A percentile compares a stretch with the other conserved stretches of the same genome.
phyloP scores from a whole-genome alignment of 2,797 vertebrate species.

The Ibycter americanus region DNA sequence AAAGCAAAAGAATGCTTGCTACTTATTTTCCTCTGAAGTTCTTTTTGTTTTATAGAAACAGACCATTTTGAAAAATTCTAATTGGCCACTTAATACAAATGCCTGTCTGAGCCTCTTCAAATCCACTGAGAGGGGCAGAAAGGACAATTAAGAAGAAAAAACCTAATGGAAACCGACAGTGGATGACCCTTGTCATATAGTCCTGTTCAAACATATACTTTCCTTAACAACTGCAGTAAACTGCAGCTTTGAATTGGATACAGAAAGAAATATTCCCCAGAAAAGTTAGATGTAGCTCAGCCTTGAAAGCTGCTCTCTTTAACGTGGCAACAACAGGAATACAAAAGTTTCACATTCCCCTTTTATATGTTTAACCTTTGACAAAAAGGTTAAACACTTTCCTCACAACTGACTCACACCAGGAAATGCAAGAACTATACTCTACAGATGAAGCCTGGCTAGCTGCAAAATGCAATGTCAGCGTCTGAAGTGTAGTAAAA shows the following conservation, averaged over 20 bases:
- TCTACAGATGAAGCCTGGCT: constrained; percentile 46
- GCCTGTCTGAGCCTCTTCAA: background rate
- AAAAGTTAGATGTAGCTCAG: constrained; percentile 8
- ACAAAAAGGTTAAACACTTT: constrained; percentile 65
- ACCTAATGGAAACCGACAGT: background rate
- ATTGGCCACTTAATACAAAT: background rate
- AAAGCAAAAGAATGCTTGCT: background rate
- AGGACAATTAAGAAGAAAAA: background rate
- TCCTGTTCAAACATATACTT: background rate
- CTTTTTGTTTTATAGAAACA: background rate
- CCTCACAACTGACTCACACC: constrained; percentile 62
- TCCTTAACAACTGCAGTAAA: constrained; percentile 8
- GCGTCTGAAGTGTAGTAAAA: background rate
- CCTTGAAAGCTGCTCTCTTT: background rate
- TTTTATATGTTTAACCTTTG: constrained; percentile 74
- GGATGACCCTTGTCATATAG: background rate
- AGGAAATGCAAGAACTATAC: constrained; percentile 49
- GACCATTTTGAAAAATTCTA: background rate
- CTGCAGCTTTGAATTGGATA: background rate
- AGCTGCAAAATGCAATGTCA: constrained; percentile 35
- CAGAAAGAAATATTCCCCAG: background rate
- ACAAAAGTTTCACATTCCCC: constrained; percentile 41
- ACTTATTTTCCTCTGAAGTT: background rate
- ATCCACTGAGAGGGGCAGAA: background rate
- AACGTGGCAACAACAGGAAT: constrained; percentile 55